These are phyloP conservation scores for Rhinella marina DNA, from an alignment of 2,797 vertebrate species.

Conservation along the genomic window DNA sequence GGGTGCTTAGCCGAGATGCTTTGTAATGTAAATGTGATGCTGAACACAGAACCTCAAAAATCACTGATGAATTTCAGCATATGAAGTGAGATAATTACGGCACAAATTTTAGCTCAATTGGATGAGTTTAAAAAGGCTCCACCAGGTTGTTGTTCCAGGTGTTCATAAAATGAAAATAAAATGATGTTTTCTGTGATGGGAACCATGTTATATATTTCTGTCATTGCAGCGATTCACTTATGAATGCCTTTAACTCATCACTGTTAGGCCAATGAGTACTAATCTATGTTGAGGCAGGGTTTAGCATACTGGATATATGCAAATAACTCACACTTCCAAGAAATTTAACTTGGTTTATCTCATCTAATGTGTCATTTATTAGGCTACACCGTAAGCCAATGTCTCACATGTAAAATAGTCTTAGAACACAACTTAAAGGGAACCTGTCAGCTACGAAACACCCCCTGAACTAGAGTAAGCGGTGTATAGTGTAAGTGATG, in stretches of 20 bases:
- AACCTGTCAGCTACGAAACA: too few species aligned
- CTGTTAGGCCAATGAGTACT: not conserved
- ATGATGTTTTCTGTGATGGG: constrained; percentile 7
- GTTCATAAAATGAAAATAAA: constrained; percentile 59
- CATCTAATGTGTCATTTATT: not conserved
- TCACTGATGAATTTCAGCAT: constrained; percentile 66
- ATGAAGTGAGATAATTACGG: constrained; percentile 67
- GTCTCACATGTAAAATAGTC: not conserved
- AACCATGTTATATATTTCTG: constrained; percentile 17
- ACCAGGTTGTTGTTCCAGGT: constrained; percentile 66
- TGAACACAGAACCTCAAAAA: constrained; percentile 62
- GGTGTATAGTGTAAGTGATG: too few species aligned
- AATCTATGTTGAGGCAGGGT: not conserved
- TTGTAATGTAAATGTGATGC: constrained; percentile 68
- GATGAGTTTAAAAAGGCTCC: constrained; percentile 63
- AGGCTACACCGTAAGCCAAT: not conserved
- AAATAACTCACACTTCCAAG: not conserved
- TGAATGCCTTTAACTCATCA: not conserved
- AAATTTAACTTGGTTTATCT: not conserved
- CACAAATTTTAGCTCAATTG: constrained; percentile 59
- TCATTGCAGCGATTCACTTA: constrained; percentile 8
- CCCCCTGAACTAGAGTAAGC: too few species aligned
- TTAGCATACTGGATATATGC: not conserved
- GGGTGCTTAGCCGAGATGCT: constrained; percentile 49
- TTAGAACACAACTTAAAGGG: not conserved